Conservation (phyloP, 2,113 vertebrate genomes). For the Orientallactaga bullata region DNA sequence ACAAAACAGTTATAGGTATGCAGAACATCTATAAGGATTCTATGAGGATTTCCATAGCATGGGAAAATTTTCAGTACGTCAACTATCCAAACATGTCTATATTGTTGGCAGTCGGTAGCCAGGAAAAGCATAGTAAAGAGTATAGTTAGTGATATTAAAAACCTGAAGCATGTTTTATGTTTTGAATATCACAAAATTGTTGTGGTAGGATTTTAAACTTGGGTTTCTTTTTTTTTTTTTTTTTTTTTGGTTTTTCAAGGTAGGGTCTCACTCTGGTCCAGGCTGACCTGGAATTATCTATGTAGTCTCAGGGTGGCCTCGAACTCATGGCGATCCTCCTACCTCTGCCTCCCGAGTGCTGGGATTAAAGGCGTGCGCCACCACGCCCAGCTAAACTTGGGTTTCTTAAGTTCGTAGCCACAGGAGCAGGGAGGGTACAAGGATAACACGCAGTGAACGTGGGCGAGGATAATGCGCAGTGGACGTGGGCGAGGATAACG, state of each 20-base stretch:
- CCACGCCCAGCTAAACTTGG: too few species aligned
- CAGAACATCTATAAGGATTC: background rate
- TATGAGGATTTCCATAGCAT: background rate
- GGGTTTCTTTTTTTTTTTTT: too few species aligned
- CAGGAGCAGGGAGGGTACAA: background rate
- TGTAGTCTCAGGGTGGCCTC: too few species aligned
- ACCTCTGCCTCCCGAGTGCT: too few species aligned
- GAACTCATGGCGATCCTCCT: too few species aligned
- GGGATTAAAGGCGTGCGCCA: too few species aligned
- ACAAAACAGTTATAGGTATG: background rate
- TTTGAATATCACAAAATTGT: constrained; percentile 14
- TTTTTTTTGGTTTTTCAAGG: too few species aligned
- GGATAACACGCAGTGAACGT: background rate
- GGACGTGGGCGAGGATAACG: too few species aligned
- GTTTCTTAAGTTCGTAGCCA: background rate
- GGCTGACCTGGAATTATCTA: too few species aligned
- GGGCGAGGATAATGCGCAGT: too few species aligned
- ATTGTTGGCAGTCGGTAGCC: background rate
- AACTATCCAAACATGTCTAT: background rate
- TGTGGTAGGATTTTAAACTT: constrained; percentile 2
- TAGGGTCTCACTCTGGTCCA: too few species aligned
- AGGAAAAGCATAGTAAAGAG: constrained; percentile 15
- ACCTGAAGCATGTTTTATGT: background rate
- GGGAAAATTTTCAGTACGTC: constrained; percentile 32
- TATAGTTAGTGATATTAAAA: background rate